phyloP scores from a whole-genome alignment of 1,140 invertebrate genomes.

The Drusus annulatus region DNA sequence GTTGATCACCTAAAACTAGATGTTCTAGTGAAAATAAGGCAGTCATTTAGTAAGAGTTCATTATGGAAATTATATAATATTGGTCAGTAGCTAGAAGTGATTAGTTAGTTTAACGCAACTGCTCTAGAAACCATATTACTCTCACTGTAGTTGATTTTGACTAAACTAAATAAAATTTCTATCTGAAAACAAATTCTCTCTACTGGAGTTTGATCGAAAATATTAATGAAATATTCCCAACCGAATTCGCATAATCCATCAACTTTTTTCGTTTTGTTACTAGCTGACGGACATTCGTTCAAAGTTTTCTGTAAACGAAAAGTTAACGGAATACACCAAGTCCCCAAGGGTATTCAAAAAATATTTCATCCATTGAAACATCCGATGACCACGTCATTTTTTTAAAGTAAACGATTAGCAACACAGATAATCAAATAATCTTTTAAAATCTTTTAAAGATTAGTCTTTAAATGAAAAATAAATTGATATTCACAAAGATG shows the following conservation, averaged over 20 bases:
- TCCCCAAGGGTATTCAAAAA: constrained; percentile 4
- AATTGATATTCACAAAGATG: too few relatives aligned
- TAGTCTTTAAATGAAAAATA: too few relatives aligned
- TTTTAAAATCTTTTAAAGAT: too few relatives aligned
- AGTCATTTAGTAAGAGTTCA: constrained; percentile 40
- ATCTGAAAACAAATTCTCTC: constrained; percentile 42
- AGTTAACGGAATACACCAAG: not conserved
- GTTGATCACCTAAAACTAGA: constrained; percentile 58
- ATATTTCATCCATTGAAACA: constrained; percentile 24
- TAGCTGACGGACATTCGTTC: constrained; percentile 9
- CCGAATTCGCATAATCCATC: constrained; percentile 27
- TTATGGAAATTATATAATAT: constrained; percentile 25
- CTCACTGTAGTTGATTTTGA: constrained; percentile 50
- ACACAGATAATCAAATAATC: too few relatives aligned
- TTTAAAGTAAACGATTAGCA: too few relatives aligned
- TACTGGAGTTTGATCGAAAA: constrained; percentile 23
- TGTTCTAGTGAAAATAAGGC: constrained; percentile 56
- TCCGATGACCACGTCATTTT: not conserved
- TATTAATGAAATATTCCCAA: constrained; percentile 33
- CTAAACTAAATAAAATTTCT: constrained; percentile 44
- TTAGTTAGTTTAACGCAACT: constrained; percentile 37
- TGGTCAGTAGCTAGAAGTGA: constrained; percentile 36
- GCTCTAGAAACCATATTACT: constrained; percentile 44
- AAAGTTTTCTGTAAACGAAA: constrained; percentile 18
- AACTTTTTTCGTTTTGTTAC: constrained; percentile 16